Evolutionary conservation across 2,888 invertebrate species (phyloP).

Genomic region (Ornithoptera alexandrae): DNA sequence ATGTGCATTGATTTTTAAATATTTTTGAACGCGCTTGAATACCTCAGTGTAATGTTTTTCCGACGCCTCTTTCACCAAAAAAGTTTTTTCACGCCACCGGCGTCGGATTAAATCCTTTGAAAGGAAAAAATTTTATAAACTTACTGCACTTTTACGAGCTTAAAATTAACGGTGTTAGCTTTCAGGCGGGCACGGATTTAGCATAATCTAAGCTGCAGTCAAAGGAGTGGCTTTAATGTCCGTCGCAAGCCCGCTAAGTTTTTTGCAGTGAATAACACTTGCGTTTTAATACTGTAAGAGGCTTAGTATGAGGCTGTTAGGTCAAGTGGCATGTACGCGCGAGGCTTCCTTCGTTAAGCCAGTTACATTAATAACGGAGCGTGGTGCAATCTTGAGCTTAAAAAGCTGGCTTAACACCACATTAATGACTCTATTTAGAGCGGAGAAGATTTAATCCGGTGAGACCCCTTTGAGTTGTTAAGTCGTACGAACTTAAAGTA

Average conservation of each 20-base stretch:
- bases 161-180: slow-evolving; percentile 24
- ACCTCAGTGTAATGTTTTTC: background rate
- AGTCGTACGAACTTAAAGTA: too few species aligned
- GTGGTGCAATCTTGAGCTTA: slow-evolving; percentile 25
- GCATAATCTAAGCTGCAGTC: slow-evolving; percentile 29
- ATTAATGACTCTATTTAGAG: slow-evolving; percentile 11
- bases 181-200: slow-evolving; percentile 30
- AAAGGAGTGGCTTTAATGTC: slow-evolving; percentile 27
- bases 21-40: background rate
- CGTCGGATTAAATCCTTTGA: slow-evolving; percentile 1
- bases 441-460: background rate
- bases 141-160: slow-evolving; percentile 26
- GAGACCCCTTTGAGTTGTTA: too few species aligned
- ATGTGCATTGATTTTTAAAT: background rate
- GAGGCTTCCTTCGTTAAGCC: slow-evolving; percentile 62
- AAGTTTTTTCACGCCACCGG: background rate
- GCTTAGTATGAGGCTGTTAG: slow-evolving; percentile 58
- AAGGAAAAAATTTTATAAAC: background rate
- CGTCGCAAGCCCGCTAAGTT: slow-evolving; percentile 29
- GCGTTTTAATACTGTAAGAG: slow-evolving; percentile 53
- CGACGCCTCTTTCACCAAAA: background rate
- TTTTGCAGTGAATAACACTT: slow-evolving; percentile 38
- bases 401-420: slow-evolving; percentile 14
- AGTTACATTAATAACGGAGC: slow-evolving; percentile 56
- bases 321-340: slow-evolving; percentile 58